Percentiles rank a stretch among this genome's conserved stretches.
These are phyloP conservation scores for Mus spretus DNA, from an alignment of 2,797 vertebrate genomes.

Conservation along the genomic window DNA sequence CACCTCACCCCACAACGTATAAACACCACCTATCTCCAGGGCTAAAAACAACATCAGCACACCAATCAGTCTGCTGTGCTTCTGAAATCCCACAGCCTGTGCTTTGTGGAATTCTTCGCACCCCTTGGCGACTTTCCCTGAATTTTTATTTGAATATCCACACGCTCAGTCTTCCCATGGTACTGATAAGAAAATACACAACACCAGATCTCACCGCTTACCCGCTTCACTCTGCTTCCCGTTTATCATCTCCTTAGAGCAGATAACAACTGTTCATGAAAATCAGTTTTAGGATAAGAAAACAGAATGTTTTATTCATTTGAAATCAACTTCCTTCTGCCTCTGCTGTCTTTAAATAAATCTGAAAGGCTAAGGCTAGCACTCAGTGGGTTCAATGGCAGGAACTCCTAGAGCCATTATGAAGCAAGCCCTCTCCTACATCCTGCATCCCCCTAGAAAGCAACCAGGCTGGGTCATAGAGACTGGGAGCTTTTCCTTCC, in stretches of 20 bases:
- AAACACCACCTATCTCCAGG: background rate
- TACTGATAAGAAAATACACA: background rate
- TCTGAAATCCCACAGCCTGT: background rate
- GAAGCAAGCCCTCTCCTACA: background rate
- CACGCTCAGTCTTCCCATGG: background rate
- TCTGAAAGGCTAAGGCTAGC: background rate
- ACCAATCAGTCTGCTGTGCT: background rate
- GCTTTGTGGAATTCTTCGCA: background rate
- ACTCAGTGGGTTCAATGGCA: background rate
- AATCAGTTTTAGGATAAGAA: conserved; percentile 25
- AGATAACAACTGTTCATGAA: conserved; percentile 44
- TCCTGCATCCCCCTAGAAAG: no score
- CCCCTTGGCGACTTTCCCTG: background rate
- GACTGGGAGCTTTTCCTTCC: conserved; percentile 61
- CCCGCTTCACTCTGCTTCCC: background rate
- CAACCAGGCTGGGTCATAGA: background rate
- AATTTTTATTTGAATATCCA: conserved; percentile 17
- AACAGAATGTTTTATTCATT: conserved; percentile 43
- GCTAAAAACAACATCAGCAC: background rate
- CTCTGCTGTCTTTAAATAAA: conserved; percentile 30
- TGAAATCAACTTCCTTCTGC: conserved; percentile 51
- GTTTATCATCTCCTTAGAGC: conserved; percentile 48
- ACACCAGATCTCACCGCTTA: background rate
- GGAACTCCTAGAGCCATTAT: background rate
- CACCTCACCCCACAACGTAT: accelerated